phyloP scores from a whole-genome alignment of 1,140 invertebrate species.

The Panulirus ornatus region DNA sequence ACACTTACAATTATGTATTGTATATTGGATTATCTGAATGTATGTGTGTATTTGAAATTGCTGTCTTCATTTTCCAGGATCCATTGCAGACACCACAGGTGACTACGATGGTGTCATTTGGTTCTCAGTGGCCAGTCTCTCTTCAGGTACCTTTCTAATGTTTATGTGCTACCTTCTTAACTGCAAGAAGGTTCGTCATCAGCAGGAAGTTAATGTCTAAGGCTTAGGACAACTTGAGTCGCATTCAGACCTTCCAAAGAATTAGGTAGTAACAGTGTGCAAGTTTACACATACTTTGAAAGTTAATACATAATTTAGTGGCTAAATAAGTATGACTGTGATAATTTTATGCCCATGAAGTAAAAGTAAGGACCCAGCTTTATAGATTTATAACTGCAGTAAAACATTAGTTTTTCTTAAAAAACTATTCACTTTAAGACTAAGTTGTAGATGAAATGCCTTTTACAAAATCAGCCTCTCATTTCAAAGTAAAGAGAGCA shows the following conservation, averaged over 20 bases:
- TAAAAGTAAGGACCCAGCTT: background rate
- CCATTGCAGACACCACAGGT: conserved; percentile 44
- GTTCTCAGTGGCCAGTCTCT: conserved; percentile 30
- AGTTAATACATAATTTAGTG: background rate
- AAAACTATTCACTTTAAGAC: too few relatives aligned
- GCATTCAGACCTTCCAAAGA: background rate
- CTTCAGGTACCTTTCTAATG: conserved; percentile 18
- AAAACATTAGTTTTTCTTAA: too few relatives aligned
- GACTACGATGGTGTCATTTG: conserved; percentile 21
- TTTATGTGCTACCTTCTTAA: conserved; percentile 49
- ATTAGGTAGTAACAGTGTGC: background rate
- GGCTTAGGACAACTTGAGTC: background rate
- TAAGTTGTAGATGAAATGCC: too few relatives aligned
- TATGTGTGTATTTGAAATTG: background rate
- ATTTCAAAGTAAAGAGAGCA: too few relatives aligned
- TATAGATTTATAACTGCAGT: too few relatives aligned
- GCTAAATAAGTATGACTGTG: background rate
- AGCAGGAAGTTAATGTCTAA: background rate
- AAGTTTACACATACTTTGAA: background rate
- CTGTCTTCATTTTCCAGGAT: conserved; percentile 17
- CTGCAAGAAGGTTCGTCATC: background rate
- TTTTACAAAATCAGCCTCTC: too few relatives aligned
- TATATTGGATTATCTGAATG: background rate
- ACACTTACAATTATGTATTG: background rate
- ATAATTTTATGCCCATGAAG: background rate